These are phyloP conservation scores for Stenodera caucasica DNA, from an alignment of 2,888 invertebrate species.

Conservation along the genomic window DNA sequence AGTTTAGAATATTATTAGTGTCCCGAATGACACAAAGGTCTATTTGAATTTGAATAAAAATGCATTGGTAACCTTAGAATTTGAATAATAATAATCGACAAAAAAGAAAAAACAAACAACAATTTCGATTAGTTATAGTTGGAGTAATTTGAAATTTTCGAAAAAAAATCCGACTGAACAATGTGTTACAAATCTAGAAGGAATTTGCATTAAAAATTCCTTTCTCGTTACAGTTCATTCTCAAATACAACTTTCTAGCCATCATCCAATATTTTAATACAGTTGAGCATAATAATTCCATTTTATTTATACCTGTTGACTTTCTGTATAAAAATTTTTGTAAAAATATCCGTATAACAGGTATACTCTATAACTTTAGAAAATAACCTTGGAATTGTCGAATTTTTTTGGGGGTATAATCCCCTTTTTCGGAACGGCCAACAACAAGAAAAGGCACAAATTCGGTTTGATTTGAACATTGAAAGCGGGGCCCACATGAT, in stretches of 20 bases:
- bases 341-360: neutral
- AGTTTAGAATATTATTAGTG: slow-evolving; percentile 21
- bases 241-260: neutral
- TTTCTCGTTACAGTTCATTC: neutral
- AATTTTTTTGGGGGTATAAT: neutral
- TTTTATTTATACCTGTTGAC: neutral
- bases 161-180: neutral
- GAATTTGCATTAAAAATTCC: neutral
- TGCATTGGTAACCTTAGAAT: slow-evolving; percentile 24
- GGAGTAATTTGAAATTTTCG: neutral
- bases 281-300: neutral
- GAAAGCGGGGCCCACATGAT: neutral
- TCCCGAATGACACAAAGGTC: slow-evolving; percentile 30
- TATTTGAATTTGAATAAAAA: slow-evolving; percentile 36
- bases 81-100: slow-evolving; percentile 18
- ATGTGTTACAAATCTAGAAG: neutral
- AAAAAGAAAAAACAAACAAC: slow-evolving; percentile 10
- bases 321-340: neutral
- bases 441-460: no score
- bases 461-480: no score
- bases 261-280: neutral
- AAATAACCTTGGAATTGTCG: neutral
- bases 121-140: neutral
- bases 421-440: neutral
- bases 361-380: neutral